Evolutionary conservation across 2,113 vertebrate genomes (phyloP), one percentile per base, ranked within the genome.

Genomic region (Miniopterus natalensis): DNA sequence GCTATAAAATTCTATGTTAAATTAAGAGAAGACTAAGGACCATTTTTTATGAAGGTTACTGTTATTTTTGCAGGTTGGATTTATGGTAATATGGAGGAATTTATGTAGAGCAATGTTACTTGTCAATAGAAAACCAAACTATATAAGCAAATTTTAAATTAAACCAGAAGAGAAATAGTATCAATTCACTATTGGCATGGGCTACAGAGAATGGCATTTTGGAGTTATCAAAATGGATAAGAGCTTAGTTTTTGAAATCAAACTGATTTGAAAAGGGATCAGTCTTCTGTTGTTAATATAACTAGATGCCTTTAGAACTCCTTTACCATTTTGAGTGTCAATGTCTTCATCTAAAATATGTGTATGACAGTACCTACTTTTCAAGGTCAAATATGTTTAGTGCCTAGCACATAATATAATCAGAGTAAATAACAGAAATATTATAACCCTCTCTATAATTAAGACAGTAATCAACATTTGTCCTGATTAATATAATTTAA

Each of bases 81-180:
- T 91, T 97, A 86, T 68, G 53, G 1, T 59, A 85, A 93, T 71
- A 51, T 47, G n/a, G n/a, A 83, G 13, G 1, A 73, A 13, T 79
- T 93, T 66, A 93, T 85, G 40, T 6, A 85, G 78, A 88, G 11
- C 25, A 95, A 95, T 5, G 65, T 78, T 55, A 80, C 9, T 88
- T 88, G 27, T 23, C 55, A 78, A 92, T 12, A 78, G 55, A 85
- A 93, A 83, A 88, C 3, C 65, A 84, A 91, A 77, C 21, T 81
- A 86, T 36, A 49, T 42, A 40, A 71, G 93, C 8, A 84, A 70
- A 27, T 31, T 88, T 86, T 84, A 94, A 94, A 87, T 74, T 80
- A 93, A 93, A 89, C 10, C 14, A 88, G 23, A 81, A 88, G 36
- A 84, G 23, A 94, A 95, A 68, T 61, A 85, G 13, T 88, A 95